Evolutionary conservation across 1,140 invertebrate species (phyloP).

Genomic region (Alviniconcha marisindica): DNA sequence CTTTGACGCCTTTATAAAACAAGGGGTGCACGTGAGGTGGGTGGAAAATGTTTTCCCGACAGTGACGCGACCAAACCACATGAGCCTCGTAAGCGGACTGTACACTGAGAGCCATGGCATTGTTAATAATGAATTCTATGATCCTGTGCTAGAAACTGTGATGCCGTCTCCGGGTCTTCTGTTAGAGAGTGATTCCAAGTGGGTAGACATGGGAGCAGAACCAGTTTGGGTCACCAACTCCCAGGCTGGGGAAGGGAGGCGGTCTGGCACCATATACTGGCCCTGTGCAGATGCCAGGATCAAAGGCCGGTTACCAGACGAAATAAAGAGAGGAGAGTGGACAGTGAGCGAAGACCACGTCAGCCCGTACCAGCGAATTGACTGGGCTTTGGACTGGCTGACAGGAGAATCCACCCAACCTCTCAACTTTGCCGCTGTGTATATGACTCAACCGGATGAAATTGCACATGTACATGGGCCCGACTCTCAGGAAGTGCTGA

Average conservation of each 20-base stretch:
- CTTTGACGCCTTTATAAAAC: conserved; percentile 70
- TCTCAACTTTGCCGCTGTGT: conserved; percentile 81
- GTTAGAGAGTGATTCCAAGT: conserved; percentile 53
- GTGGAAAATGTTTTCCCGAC: conserved; percentile 82
- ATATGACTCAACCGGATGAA: conserved; percentile 85
- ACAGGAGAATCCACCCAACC: conserved; percentile 70
- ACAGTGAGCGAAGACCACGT: conserved; percentile 76
- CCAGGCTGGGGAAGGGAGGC: conserved; percentile 42
- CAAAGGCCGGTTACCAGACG: conserved; percentile 55
- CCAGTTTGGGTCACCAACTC: conserved; percentile 73
- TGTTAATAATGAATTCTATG: conserved; percentile 83
- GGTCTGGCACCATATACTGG: conserved; percentile 63
- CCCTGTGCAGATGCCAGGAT: conserved; percentile 56
- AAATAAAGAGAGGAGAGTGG: conserved; percentile 40
- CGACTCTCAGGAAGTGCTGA: conserved; percentile 62
- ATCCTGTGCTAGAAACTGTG: conserved; percentile 76
- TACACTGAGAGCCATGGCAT: conserved; percentile 87
- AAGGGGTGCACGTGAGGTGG: conserved; percentile 65
- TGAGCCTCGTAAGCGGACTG: conserved; percentile 86
- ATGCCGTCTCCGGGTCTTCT: conserved; percentile 76
- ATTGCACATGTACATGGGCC: conserved; percentile 76
- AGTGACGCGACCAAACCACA: conserved; percentile 89
- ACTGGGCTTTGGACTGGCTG: conserved; percentile 83
- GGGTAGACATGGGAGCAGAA: conserved; percentile 66
- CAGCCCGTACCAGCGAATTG: conserved; percentile 70